Percentiles rank a stretch among this genome's conserved stretches.
Evolutionary conservation across 2,888 invertebrate species (phyloP).

Genomic region (Sericinus montela): DNA sequence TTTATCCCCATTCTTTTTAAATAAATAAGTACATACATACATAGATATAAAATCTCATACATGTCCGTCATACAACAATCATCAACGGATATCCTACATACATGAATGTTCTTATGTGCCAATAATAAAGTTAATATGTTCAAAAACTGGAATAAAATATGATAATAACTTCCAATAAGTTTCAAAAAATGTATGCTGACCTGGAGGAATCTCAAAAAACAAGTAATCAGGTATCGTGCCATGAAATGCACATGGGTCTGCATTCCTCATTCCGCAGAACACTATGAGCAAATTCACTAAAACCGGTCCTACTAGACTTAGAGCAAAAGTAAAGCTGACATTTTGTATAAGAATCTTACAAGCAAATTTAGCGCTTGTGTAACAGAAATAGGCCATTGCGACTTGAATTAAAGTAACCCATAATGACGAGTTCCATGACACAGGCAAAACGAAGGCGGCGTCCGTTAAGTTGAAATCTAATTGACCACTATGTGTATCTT

Average conservation of each 20-base stretch:
- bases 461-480: constrained; percentile 56
- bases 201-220: constrained; percentile 89
- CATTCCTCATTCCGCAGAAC: constrained; percentile 82
- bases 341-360: constrained; percentile 94
- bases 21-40: too few relatives aligned
- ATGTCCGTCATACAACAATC: too few relatives aligned
- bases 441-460: constrained; percentile 42
- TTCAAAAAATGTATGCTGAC: constrained; percentile 31
- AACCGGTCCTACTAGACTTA: constrained; percentile 87
- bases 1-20: too few relatives aligned
- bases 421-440: constrained; percentile 63
- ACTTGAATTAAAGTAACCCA: constrained; percentile 84
- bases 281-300: constrained; percentile 84
- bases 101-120: too few relatives aligned
- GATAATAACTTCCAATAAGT: too few relatives aligned
- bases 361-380: constrained; percentile 86
- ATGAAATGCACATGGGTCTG: constrained; percentile 83
- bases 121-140: too few relatives aligned
- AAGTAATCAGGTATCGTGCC: constrained; percentile 87
- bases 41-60: too few relatives aligned
- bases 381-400: constrained; percentile 82
- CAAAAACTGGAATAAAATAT: too few relatives aligned
- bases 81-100: too few relatives aligned
- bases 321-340: constrained; percentile 91
- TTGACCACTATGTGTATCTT: constrained; percentile 49